phyloP scores from a whole-genome alignment of 2,113 vertebrate species.

The Bufo bufo region DNA sequence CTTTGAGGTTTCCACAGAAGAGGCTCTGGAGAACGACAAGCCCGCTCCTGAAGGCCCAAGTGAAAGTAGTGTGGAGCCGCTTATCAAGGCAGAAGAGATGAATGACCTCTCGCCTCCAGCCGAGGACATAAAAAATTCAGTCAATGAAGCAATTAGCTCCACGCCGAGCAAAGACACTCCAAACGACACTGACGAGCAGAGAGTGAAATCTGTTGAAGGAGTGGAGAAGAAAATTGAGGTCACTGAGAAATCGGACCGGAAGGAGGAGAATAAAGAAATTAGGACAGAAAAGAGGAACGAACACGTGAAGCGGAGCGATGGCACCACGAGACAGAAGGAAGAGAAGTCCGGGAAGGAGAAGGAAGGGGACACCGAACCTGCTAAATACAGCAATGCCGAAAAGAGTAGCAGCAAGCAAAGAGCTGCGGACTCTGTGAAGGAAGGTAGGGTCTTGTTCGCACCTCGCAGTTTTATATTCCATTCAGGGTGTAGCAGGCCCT shows the following conservation, averaged over 20 bases:
- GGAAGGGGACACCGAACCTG: constrained; percentile 63
- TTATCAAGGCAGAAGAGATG: constrained; percentile 69
- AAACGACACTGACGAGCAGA: constrained; percentile 75
- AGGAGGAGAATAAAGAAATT: constrained; percentile 77
- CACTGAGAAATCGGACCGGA: constrained; percentile 73
- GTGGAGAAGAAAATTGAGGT: constrained; percentile 73
- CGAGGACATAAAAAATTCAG: constrained; percentile 71
- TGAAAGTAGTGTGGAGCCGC: constrained; percentile 71
- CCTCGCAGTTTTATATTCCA: neutral
- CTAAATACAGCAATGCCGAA: constrained; percentile 68
- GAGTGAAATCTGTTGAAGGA: constrained; percentile 71
- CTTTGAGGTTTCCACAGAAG: constrained; percentile 67
- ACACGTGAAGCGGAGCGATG: constrained; percentile 70
- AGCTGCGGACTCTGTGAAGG: constrained; percentile 80
- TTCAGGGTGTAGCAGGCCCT: neutral
- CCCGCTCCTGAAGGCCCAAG: constrained; percentile 62
- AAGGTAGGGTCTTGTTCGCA: constrained; percentile 74
- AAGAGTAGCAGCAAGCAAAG: constrained; percentile 81
- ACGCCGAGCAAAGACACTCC: constrained; percentile 67
- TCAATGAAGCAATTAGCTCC: constrained; percentile 67
- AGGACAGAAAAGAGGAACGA: constrained; percentile 74
- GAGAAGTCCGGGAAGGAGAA: constrained; percentile 72
- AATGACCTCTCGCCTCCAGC: constrained; percentile 66
- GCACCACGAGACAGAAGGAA: constrained; percentile 48
- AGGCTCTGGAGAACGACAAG: constrained; percentile 74